Percentiles rank a stretch among this genome's conserved stretches.
Evolutionary conservation across 2,113 vertebrate genomes (phyloP).

Genomic region (Scomber japonicus): DNA sequence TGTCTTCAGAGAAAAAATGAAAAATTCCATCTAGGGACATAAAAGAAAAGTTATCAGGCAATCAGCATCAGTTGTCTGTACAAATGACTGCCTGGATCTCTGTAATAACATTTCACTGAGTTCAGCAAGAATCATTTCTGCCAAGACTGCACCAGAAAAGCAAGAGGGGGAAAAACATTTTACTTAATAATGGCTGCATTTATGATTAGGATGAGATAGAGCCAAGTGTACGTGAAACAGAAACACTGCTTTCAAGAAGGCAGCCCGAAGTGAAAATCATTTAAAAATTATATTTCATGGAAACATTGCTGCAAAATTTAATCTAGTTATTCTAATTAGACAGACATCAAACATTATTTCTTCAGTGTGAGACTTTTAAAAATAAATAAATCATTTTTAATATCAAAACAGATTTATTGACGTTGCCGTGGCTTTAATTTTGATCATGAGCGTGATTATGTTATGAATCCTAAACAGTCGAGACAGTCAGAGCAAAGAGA

Average conservation of each 20-base stretch:
- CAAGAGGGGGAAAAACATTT: neutral
- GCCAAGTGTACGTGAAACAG: neutral
- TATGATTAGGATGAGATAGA: conserved; percentile 12
- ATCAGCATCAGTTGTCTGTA: conserved; percentile 64
- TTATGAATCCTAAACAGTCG: too few species aligned
- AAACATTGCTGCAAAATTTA: neutral
- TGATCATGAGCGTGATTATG: neutral
- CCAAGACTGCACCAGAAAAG: conserved; percentile 7
- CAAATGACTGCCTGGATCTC: conserved; percentile 40
- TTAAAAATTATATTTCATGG: neutral
- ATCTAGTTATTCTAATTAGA: neutral
- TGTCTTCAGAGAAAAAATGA: conserved; percentile 77
- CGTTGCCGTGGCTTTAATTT: neutral
- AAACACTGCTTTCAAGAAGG: neutral
- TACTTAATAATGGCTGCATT: conserved; percentile 16
- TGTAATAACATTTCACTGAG: conserved; percentile 30
- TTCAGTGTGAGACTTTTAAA: neutral
- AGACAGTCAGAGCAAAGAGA: conserved; percentile 37
- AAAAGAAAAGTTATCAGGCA: conserved; percentile 67
- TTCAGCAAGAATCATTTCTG: conserved; percentile 24
- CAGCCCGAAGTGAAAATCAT: neutral
- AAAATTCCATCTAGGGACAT: conserved; percentile 77
- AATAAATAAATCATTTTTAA: too few species aligned
- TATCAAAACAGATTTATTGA: neutral
- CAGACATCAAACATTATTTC: neutral